phyloP scores from a whole-genome alignment of 1,140 invertebrate species.

The Spodoptera litura region DNA sequence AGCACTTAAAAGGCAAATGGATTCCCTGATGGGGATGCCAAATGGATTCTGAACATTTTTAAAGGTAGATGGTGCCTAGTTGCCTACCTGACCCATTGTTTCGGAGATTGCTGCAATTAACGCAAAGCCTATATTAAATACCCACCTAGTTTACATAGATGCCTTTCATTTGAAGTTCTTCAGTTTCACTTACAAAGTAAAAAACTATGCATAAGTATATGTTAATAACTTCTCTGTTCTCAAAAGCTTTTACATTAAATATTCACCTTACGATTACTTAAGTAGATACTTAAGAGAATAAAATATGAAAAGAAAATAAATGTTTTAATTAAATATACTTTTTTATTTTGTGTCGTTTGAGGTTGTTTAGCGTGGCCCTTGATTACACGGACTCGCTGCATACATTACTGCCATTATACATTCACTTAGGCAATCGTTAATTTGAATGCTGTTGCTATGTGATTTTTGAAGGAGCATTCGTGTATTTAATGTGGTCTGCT shows the following conservation, averaged over 20 bases:
- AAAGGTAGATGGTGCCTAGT: conserved; percentile 32
- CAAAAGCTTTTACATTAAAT: not conserved
- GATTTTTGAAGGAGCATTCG: conserved; percentile 7
- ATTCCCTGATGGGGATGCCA: conserved; percentile 63
- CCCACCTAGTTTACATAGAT: not conserved
- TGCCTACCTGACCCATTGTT: conserved; percentile 38
- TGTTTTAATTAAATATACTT: not conserved
- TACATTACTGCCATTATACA: not conserved
- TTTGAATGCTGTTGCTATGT: conserved; percentile 12
- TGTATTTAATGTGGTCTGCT: not conserved
- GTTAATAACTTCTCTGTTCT: not conserved
- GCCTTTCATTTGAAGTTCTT: not conserved
- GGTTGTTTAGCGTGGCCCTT: not conserved
- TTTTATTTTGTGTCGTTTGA: not conserved
- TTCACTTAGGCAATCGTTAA: not conserved
- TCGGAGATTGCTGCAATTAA: conserved; percentile 14
- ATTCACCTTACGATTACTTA: conserved; percentile 6
- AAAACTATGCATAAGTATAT: not conserved
- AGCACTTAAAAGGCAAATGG: conserved; percentile 74
- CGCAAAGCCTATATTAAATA: conserved; percentile 1
- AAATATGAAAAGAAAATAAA: conserved; percentile 26
- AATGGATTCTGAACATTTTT: conserved; percentile 66
- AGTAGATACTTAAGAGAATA: conserved; percentile 11
- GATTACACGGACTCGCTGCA: not conserved
- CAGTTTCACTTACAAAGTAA: not conserved